Percentiles rank a stretch among this genome's conserved stretches.
Conservation (phyloP, 2,797 vertebrate species). For the Podargus strigoides region DNA sequence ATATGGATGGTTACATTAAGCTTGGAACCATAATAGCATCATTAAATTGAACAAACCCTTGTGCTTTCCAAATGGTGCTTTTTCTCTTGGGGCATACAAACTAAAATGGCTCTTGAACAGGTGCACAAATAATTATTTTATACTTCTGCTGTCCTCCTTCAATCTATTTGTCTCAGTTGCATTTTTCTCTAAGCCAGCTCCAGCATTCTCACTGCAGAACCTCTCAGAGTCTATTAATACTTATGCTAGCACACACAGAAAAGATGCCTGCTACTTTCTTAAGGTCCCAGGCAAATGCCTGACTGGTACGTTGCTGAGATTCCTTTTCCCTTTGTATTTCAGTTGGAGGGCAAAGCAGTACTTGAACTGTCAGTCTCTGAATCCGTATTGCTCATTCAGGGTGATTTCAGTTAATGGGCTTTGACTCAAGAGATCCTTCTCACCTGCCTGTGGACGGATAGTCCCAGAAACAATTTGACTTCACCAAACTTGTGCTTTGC, state of each 20-base stretch:
- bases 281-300: neutral
- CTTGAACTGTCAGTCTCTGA: neutral
- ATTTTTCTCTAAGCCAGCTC: neutral
- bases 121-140: conserved; percentile 30
- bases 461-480: neutral
- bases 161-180: neutral
- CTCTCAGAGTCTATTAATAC: neutral
- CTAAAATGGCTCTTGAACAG: neutral
- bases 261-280: neutral
- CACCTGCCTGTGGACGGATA: neutral
- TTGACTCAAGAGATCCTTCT: neutral
- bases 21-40: neutral
- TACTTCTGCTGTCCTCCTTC: neutral
- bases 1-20: neutral
- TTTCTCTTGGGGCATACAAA: conserved; percentile 8
- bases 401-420: neutral
- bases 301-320: neutral
- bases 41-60: neutral
- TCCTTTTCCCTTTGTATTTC: neutral
- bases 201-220: neutral
- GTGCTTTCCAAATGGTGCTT: neutral
- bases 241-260: neutral
- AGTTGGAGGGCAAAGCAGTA: neutral
- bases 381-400: neutral
- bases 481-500: neutral